Percentiles rank a stretch among this genome's conserved stretches.
Conservation (phyloP, 2,113 vertebrate species). For the Pantherophis guttatus region DNA sequence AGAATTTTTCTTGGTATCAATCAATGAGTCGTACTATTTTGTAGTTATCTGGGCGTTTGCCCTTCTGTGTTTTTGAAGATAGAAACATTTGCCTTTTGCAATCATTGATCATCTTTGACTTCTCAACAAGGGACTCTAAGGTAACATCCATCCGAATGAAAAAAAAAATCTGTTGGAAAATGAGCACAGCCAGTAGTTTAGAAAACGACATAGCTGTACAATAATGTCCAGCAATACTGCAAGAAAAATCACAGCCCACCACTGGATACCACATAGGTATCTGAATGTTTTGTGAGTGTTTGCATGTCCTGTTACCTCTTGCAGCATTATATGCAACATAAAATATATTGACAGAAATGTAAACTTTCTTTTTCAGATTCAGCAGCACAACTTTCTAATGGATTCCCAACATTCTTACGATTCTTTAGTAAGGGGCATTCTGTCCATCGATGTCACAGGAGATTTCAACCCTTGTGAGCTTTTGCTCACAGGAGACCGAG, state of each 20-base stretch:
- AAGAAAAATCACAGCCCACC: not conserved
- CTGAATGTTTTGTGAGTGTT: not conserved
- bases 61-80: not conserved
- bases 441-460: slow-evolving; percentile 55
- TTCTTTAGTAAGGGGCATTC: not conserved
- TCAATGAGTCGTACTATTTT: not conserved
- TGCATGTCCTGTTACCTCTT: no score
- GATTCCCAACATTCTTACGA: not conserved
- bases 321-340: not conserved
- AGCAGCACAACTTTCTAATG: not conserved
- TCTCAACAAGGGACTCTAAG: not conserved
- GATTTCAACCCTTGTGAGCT: slow-evolving; percentile 68
- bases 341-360: not conserved
- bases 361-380: not conserved
- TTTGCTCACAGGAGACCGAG: slow-evolving; percentile 63
- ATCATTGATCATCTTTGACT: not conserved
- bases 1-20: not conserved
- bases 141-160: not conserved
- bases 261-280: not conserved
- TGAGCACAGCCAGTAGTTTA: not conserved
- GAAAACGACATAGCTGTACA: not conserved
- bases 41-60: not conserved
- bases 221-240: not conserved
- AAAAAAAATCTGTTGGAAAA: not conserved
- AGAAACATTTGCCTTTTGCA: not conserved